Conservation (phyloP, 1,140 invertebrate genomes). For the Zaprionus lachaisei region DNA sequence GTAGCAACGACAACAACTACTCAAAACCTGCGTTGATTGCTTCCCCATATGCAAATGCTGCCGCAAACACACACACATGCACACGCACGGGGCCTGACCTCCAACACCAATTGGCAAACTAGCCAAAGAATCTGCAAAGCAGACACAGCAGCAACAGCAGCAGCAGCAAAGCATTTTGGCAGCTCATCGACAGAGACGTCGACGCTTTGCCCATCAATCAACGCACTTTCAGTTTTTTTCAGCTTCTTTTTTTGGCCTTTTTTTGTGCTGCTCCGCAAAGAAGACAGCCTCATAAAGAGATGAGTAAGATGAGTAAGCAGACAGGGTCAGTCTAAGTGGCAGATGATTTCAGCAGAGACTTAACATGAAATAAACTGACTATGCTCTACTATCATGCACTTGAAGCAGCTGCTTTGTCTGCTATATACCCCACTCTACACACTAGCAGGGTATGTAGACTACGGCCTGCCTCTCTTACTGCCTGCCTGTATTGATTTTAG, state of each 20-base stretch:
- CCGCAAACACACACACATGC: slow-evolving; percentile 25
- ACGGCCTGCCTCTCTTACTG: not conserved
- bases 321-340: too few species aligned
- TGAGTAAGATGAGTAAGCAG: too few species aligned
- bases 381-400: too few species aligned
- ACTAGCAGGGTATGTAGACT: not conserved
- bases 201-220: slow-evolving; percentile 77
- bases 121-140: slow-evolving; percentile 15
- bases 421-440: not conserved
- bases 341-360: not conserved
- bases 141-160: slow-evolving; percentile 4
- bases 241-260: slow-evolving; percentile 9
- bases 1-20: slow-evolving; percentile 33
- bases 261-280: slow-evolving; percentile 34
- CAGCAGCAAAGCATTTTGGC: slow-evolving; percentile 1
- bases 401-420: not conserved
- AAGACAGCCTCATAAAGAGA: not conserved
- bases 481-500: slow-evolving; percentile 36
- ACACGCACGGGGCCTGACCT: slow-evolving; percentile 60
- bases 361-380: not conserved
- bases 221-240: slow-evolving; percentile 79
- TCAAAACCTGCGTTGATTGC: slow-evolving; percentile 71
- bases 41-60: slow-evolving; percentile 75
- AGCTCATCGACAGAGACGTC: slow-evolving; percentile 43
- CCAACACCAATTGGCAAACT: slow-evolving; percentile 50